These are phyloP conservation scores for Dromas ardeola DNA, from an alignment of 2,113 vertebrate genomes.

Conservation along the genomic window DNA sequence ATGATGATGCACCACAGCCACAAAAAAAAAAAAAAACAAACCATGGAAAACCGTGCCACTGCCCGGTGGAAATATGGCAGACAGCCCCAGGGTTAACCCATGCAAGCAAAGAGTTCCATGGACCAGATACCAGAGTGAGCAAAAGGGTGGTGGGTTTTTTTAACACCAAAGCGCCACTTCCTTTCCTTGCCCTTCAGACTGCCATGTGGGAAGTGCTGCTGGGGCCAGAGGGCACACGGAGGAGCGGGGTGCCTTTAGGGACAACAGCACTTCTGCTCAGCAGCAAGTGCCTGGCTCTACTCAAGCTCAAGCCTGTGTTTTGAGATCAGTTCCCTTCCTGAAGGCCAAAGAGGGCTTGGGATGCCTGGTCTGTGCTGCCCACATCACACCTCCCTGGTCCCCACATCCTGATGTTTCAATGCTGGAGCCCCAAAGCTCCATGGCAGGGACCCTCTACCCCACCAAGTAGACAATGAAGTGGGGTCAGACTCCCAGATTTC, in stretches of 20 bases:
- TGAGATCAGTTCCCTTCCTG: background rate
- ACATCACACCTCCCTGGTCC: background rate
- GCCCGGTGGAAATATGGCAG: background rate
- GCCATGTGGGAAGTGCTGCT: background rate
- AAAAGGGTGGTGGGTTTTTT: background rate
- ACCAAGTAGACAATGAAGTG: background rate
- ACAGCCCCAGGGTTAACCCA: fast-evolving
- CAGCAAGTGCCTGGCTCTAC: no score
- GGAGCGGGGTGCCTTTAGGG: background rate
- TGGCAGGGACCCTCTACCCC: no score
- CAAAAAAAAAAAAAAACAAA: background rate
- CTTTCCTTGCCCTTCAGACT: background rate
- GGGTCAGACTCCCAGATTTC: background rate
- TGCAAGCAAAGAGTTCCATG: background rate
- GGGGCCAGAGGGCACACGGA: background rate
- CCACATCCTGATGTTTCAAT: fast-evolving
- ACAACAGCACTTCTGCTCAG: background rate
- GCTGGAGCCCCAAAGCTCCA: background rate
- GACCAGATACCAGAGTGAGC: background rate
- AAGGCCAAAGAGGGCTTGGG: background rate
- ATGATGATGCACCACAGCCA: background rate
- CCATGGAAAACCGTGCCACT: background rate
- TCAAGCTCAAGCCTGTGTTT: background rate
- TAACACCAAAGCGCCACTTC: background rate
- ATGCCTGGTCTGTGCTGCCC: background rate